Base-by-base conservation (phyloP, 2,888 invertebrate species). In the Ophion obscuratus region DNA sequence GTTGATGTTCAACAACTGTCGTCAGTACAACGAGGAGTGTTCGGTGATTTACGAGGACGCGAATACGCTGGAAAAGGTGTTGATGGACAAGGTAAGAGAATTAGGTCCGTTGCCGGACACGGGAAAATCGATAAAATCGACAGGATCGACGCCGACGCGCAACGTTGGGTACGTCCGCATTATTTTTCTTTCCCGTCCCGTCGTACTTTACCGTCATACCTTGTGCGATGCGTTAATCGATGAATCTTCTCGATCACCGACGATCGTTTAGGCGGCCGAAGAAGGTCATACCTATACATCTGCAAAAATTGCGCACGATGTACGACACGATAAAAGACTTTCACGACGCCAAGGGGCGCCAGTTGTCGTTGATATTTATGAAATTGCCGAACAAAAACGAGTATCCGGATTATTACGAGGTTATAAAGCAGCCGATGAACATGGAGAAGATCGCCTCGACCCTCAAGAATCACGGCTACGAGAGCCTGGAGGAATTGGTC, bases 1-100 rank as follows among this genome's bases (percentile, higher is more conserved):
- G 88, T 95, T 99, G n/a, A 99, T 99, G 99, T 99, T 99, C 94
- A 96, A 97, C 83, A 99, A 99, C 94, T 99, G 99, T 92, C 97
- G 99, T 0, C 97, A 98, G 89, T 99, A 98, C 94, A 99, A 99
- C 93, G 99, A 99, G 94, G 98, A 99, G 94, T 97, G 98, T 11
- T 99, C 99, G 0, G 96, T 97, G 93, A 99, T 99, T 89, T 99
- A 98, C 92, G 98, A 98, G 90, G 99, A 99, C 94, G 99, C 99
- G 2, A 97, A 97, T 91, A 96, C 97, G 44, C 95, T 99, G 79
- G 99, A 99, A 92, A 96, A 97, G 87, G 96, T 98, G 7, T 95
- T 99, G 87, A 96, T 96, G 93, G 97, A 97, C 83, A 98, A 97
- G 93, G 95, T 98, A 0, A 97, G 96, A 89, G 97, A 98, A 83